Base-by-base conservation (phyloP, 2,888 invertebrate species). In the Diloba caeruleocephala region DNA sequence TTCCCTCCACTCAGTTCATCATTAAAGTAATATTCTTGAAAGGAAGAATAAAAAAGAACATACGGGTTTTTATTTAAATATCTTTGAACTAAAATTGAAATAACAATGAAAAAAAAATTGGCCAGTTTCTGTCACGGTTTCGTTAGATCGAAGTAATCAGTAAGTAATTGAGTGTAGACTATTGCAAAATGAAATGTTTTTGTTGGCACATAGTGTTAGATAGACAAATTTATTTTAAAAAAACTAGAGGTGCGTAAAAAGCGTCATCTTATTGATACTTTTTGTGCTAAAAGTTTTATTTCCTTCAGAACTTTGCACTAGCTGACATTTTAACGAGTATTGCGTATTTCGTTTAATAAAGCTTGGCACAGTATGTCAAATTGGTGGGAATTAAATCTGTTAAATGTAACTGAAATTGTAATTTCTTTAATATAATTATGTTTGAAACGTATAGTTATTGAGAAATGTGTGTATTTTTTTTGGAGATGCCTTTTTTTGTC, bases 181-280 rank as follows among this genome's bases (percentile, higher is more conserved):
- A 57, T 48, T 46, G 38, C 46, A 38, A 48, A 63, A 52, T 39
- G 9, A 52, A 36, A 13, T 42, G 46, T 69, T 68, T 72, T 72
- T 50, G 17, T 55, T 63, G 1, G 6, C 34, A 48, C 14, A 29
- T 39, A 44, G 36, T 46, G 25, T 42, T 25, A 44, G 38, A 23
- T 15, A 34, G 37, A 21, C 21, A 26, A 13, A 52, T 54, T 54
- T 57, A 43, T 50, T 57, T 41, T 50, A 49, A 57, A 50, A 61
- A 61, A 17, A 46, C 19, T 25, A 17, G 25, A 34, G 43, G 21
- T 12, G 37, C 38, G 32, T 48, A 71, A 61, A 61, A 71, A 52
- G 34, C 19, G 9, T 12, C 48, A 19, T 43, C 21, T 44, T 49
- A 43, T 52, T 54, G 41, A 53, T 52, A 34, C 34, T 65, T 71